These are phyloP conservation scores for Matsumyia berberina DNA, from an alignment of 2,888 invertebrate species.

Conservation along the genomic window DNA sequence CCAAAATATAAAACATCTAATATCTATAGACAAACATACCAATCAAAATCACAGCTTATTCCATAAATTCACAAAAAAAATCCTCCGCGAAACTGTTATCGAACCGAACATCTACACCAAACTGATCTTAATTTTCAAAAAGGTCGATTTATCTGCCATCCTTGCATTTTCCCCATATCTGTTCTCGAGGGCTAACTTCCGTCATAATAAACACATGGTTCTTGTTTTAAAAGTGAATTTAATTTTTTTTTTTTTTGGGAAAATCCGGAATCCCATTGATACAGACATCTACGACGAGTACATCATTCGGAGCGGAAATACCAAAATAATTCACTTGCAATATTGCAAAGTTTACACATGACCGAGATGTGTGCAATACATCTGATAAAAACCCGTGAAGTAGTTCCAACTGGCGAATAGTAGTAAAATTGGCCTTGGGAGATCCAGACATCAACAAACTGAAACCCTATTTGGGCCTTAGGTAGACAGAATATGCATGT, in stretches of 20 bases:
- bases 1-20: too few relatives aligned
- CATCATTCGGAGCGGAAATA: neutral
- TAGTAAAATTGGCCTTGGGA: neutral
- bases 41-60: neutral
- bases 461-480: neutral
- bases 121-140: neutral
- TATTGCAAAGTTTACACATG: neutral
- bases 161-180: neutral
- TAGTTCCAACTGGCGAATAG: neutral
- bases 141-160: neutral
- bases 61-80: neutral
- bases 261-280: slow-evolving; percentile 14
- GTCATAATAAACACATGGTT: neutral
- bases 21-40: too few relatives aligned
- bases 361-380: slow-evolving; percentile 8
- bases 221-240: neutral
- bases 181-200: neutral
- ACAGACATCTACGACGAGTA: neutral
- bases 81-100: too few relatives aligned
- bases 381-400: neutral
- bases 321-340: slow-evolving; percentile 7
- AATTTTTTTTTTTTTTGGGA: neutral
- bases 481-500: neutral
- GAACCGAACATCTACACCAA: neutral
- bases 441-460: neutral